Conservation (phyloP, 1,140 invertebrate species). For the Zaprionus lachaisei region DNA sequence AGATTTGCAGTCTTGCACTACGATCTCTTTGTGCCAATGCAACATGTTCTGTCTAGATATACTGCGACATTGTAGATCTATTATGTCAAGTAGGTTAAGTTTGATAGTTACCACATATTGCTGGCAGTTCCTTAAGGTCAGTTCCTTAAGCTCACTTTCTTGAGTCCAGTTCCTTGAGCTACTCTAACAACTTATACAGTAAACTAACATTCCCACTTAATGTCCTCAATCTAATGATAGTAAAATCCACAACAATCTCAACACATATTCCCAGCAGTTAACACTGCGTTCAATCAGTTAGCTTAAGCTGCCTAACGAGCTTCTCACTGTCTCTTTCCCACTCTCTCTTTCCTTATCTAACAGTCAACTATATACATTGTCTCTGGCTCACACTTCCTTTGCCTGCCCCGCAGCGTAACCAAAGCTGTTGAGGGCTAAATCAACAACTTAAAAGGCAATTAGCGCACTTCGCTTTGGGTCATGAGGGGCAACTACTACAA, state of each 20-base stretch:
- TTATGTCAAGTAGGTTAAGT: no score
- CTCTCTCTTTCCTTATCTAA: neutral
- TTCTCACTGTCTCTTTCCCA: neutral
- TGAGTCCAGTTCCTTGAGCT: neutral
- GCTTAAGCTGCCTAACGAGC: neutral
- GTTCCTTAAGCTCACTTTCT: neutral
- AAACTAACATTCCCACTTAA: neutral
- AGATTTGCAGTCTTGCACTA: no score
- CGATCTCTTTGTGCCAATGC: no score
- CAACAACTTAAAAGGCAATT: constrained; percentile 79
- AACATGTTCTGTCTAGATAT: no score
- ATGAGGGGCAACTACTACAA: constrained; percentile 48
- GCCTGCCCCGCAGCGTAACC: neutral
- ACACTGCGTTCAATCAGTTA: neutral
- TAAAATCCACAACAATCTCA: constrained; percentile 1
- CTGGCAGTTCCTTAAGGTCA: neutral
- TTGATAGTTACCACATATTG: no score
- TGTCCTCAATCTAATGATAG: neutral
- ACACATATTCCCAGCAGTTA: neutral
- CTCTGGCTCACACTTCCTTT: neutral
- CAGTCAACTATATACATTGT: constrained; percentile 7
- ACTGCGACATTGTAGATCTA: no score
- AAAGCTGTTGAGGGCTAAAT: constrained; percentile 57
- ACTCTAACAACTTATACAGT: neutral
- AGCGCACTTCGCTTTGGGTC: constrained; percentile 65